phyloP scores from a whole-genome alignment of 2,113 vertebrate genomes.

The Ictalurus punctatus region DNA sequence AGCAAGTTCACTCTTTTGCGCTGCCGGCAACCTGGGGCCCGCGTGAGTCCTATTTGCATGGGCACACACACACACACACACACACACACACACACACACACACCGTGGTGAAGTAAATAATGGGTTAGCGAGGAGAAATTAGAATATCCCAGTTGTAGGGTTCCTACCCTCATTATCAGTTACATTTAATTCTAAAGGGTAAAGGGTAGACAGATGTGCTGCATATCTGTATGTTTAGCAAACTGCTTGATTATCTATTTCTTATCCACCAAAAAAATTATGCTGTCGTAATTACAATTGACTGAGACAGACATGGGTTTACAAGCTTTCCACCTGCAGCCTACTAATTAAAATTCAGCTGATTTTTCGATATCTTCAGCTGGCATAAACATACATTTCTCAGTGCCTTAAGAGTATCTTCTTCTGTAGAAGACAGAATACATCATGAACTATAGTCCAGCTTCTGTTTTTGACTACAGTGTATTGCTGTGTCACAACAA shows the following conservation, averaged over 20 bases:
- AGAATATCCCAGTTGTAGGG: not conserved
- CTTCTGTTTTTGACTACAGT: not conserved
- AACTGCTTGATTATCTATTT: not conserved
- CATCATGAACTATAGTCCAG: not conserved
- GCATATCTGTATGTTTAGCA: not conserved
- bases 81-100: not conserved
- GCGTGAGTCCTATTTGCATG: conserved; percentile 63
- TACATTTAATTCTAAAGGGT: not conserved
- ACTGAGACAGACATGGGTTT: not conserved
- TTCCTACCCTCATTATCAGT: not conserved
- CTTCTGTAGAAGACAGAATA: not conserved
- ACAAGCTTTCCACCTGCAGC: not conserved
- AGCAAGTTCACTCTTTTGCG: conserved; percentile 89
- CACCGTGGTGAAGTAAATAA: not conserved
- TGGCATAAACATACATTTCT: conserved; percentile 8
- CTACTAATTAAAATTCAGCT: conserved; percentile 1
- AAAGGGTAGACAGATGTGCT: not conserved
- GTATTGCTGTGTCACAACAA: conserved; percentile 8
- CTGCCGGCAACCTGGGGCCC: conserved; percentile 79
- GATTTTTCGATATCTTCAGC: not conserved
- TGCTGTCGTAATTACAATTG: not conserved
- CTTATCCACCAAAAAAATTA: not conserved
- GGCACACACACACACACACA: not conserved
- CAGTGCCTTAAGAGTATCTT: not conserved
- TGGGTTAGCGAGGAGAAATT: not conserved